Evolutionary conservation across 2,113 vertebrate genomes (phyloP), one percentile per base, ranked within the genome.

Genomic region (Ranitomeya variabilis): DNA sequence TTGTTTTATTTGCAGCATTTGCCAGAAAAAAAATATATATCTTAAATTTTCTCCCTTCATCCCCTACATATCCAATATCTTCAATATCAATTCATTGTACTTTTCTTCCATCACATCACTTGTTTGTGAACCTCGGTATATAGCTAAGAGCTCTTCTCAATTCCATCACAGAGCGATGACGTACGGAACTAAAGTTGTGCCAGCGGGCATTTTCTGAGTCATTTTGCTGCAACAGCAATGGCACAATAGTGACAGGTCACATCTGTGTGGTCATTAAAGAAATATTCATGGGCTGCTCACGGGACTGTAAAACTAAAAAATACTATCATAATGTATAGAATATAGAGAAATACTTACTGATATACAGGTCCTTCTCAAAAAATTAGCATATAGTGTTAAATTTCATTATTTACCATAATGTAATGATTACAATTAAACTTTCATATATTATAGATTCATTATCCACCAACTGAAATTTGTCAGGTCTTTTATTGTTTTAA

Each of bases 201-300:
- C 80, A 82, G 26, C 19, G 59, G 80, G 59, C 31, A 82, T 82
- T 37, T 80, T 18, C 62, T 82, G 80, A 82, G 80, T 82, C 55
- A 82, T 82, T 10, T 64, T 62, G 16, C 59, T 64, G 26, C 57
- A 15, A 21, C 57, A 8, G 14, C 26, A 45, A 51, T 83, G 80
- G 66, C 80, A 82, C 10, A 83, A n/a, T 83, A 45, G 7, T 45
- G 37, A 64, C 31, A 83, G 80, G 80, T 66, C 80, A 83, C 80
- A 83, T 83, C 80, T 83, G 80, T 51, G 60, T 45, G 31, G 16
- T 45, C 80, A 83, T 51, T 83, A 51, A 51, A 62, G 16, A 31
- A 7, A 15, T 62, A 80, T 60, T 60, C 16, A 52, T 18, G 16
- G 23, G n/a, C 15, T 60, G 31, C 55, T 81, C 23, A 31, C 37